phyloP scores from a whole-genome alignment of 2,797 vertebrate genomes.

The Steatocranus sp. region DNA sequence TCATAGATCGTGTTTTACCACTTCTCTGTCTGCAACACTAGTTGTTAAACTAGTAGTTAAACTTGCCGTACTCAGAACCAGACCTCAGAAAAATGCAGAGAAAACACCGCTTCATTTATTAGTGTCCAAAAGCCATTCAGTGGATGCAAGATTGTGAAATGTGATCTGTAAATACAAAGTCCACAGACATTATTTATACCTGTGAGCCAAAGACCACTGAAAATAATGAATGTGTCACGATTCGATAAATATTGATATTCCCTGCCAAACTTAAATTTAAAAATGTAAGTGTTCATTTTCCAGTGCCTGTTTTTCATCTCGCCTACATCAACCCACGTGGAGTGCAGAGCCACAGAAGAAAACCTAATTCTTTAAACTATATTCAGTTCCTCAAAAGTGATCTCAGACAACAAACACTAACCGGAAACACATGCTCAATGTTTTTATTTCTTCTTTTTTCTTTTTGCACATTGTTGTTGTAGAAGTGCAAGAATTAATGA shows the following conservation, averaged over 20 bases:
- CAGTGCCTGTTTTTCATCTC: background rate
- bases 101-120: background rate
- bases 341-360: background rate
- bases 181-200: background rate
- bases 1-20: background rate
- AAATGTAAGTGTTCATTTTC: background rate
- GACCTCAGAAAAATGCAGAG: background rate
- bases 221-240: background rate
- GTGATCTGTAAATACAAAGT: background rate
- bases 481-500: background rate
- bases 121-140: background rate
- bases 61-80: background rate
- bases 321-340: background rate
- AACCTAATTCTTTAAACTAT: background rate
- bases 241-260: background rate
- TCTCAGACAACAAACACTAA: background rate
- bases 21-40: background rate
- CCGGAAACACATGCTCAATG: background rate
- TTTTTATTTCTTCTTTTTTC: background rate
- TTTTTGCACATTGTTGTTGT: background rate
- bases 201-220: background rate
- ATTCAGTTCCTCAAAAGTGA: constrained; percentile 4
- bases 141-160: background rate
- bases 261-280: background rate
- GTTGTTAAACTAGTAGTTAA: background rate